Evolutionary conservation across 2,113 vertebrate species (phyloP).

Genomic region (Nothobranchius kuhntae): DNA sequence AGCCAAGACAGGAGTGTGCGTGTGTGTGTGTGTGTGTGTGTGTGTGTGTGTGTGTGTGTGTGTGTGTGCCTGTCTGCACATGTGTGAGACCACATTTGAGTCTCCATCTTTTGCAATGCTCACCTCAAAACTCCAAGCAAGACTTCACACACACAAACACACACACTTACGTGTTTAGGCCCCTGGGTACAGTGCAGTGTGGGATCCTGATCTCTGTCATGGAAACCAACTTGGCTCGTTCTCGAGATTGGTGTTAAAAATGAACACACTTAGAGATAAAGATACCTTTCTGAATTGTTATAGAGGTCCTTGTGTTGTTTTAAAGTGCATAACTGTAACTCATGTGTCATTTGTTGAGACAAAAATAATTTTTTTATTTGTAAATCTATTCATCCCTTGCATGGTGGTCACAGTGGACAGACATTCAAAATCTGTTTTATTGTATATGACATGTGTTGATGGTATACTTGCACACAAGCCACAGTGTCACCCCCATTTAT

Average conservation of each 20-base stretch:
- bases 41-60: slow-evolving; percentile 23
- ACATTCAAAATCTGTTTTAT: too few species aligned
- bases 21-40: slow-evolving; percentile 7
- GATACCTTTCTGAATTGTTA: slow-evolving; percentile 18
- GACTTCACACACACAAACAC: slow-evolving; percentile 29
- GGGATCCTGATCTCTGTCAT: slow-evolving; percentile 64
- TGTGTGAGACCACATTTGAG: too few species aligned
- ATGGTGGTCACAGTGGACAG: too few species aligned
- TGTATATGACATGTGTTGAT: too few species aligned
- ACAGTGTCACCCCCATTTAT: too few species aligned
- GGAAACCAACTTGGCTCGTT: slow-evolving; percentile 75
- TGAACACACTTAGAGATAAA: slow-evolving; percentile 46
- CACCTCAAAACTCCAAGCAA: slow-evolving; percentile 55
- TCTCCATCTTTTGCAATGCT: too few species aligned
- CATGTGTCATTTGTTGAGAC: not conserved
- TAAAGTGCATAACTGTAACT: not conserved
- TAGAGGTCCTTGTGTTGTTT: slow-evolving; percentile 17
- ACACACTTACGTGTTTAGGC: slow-evolving; percentile 61
- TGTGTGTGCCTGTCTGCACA: too few species aligned
- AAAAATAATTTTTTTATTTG: too few species aligned
- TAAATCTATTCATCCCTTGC: too few species aligned
- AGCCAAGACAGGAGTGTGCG: slow-evolving; percentile 52
- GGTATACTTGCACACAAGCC: too few species aligned
- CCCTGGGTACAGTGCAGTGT: slow-evolving; percentile 65
- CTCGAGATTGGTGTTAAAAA: slow-evolving; percentile 56